Percentiles rank a stretch among this genome's conserved stretches.
Conservation (phyloP, 2,888 invertebrate genomes). For the Drosophila yooni region DNA sequence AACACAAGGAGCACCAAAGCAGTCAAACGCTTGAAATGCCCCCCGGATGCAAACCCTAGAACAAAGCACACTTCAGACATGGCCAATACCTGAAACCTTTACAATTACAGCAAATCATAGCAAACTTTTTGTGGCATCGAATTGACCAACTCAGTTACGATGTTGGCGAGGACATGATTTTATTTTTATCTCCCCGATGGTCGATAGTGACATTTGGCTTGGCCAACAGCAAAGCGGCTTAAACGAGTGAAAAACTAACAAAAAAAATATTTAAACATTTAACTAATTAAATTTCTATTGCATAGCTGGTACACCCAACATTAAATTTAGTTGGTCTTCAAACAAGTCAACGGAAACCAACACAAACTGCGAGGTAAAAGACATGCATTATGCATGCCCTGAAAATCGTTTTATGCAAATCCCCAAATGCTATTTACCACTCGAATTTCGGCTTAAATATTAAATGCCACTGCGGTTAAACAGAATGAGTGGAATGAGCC, state of each 20-base stretch:
- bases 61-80: not conserved
- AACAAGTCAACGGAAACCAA: conserved; percentile 10
- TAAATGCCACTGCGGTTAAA: conserved; percentile 34
- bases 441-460: conserved; percentile 59
- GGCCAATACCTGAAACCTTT: conserved; percentile 2
- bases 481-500: not conserved
- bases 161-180: conserved; percentile 21
- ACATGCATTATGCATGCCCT: conserved; percentile 63
- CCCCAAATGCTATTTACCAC: conserved; percentile 70
- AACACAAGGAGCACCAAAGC: conserved; percentile 11
- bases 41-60: conserved; percentile 1
- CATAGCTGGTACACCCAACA: conserved; percentile 20
- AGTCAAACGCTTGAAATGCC: conserved; percentile 20
- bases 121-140: conserved; percentile 44
- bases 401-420: conserved; percentile 67
- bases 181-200: conserved; percentile 49
- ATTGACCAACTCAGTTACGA: conserved; percentile 22
- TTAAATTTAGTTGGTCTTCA: conserved; percentile 12
- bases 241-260: conserved; percentile 32
- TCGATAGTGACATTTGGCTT: conserved; percentile 23
- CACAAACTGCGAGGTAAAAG: not conserved
- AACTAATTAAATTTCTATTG: conserved; percentile 32
- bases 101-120: conserved; percentile 2
- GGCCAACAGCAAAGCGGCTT: conserved; percentile 40
- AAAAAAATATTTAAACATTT: conserved; percentile 31